These are phyloP conservation scores for Magallana angulata DNA, from an alignment of 1,140 invertebrate genomes.

Conservation along the genomic window DNA sequence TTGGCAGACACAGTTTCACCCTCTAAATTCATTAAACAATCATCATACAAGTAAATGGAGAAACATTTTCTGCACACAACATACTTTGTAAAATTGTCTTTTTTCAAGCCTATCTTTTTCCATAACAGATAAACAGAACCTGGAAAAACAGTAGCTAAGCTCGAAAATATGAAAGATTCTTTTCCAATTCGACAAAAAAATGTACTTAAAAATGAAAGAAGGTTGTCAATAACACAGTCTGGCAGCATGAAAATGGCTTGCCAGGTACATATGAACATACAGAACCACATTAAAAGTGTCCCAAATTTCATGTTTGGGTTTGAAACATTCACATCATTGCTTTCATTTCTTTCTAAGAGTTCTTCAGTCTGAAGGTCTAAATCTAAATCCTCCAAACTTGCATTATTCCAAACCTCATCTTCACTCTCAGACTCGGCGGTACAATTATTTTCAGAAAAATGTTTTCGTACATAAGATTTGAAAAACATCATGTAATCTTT, in stretches of 20 bases:
- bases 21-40: slow-evolving; percentile 42
- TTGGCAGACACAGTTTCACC: slow-evolving; percentile 33
- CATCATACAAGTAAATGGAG: slow-evolving; percentile 48
- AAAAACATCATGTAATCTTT: not conserved
- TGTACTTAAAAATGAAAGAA: slow-evolving; percentile 36
- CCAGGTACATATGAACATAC: slow-evolving; percentile 50
- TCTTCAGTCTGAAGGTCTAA: not conserved
- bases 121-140: slow-evolving; percentile 40
- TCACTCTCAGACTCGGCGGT: slow-evolving; percentile 17
- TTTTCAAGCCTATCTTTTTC: slow-evolving; percentile 25
- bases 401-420: slow-evolving; percentile 27
- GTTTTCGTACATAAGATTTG: not conserved
- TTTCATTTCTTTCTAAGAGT: not conserved
- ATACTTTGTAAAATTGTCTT: slow-evolving; percentile 50
- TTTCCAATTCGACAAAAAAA: slow-evolving; percentile 7
- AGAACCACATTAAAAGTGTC: slow-evolving; percentile 35
- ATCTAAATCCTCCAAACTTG: slow-evolving; percentile 9
- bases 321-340: not conserved
- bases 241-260: slow-evolving; percentile 25
- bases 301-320: not conserved
- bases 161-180: not conserved
- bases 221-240: slow-evolving; percentile 2
- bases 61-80: slow-evolving; percentile 56
- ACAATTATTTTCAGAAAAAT: not conserved
- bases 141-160: slow-evolving; percentile 37